Evolutionary conservation across 2,888 invertebrate species (phyloP), one percentile per base, ranked within the genome.

Genomic region (Phyllotreta cruciferae): DNA sequence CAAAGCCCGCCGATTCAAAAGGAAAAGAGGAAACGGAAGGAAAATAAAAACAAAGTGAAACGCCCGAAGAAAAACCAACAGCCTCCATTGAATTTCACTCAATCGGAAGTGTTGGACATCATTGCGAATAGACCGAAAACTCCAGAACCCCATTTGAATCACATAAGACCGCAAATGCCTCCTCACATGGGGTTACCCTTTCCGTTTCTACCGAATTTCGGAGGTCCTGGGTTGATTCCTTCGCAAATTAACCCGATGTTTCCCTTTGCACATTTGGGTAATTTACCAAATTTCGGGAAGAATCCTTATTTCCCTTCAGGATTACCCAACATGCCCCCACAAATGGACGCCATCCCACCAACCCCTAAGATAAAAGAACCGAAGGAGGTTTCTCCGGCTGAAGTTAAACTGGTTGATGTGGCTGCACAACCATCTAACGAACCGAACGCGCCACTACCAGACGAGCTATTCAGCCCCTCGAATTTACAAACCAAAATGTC

Each of bases 1-100:
- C 83, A 83, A 74, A 82, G 80, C 4, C 86, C 85, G 79, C 86
- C 86, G 72, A 87, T 87, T 71, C 88, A 87, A 73, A 84, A 82
- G 72, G 77, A 81, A 39, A 83, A 81, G 69, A 82, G 83, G 45
- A 85, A 84, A 75, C 82, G 82, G 64, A 83, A 83, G 68, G 76
- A 81, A 7, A 82, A 82, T 67, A 69, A 77, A 9, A 78, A 77
- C 64, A 79, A 77, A 67, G 75, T 71, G 38, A 71, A 71, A 45
- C 68, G 66, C 49, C 64, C 64, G 7, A 68, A 70, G 58, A 77
- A 77, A 60, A 70, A 67, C 34, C 72, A 74, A 58, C 74, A 73
- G 0, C 57, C 42, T 34, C 45, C 41, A 39, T 68, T 69, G 7
- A 64, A 68, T 41, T 70, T 74, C 47, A 60, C 76, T 14, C 73